Conservation (phyloP, 2,797 vertebrate species). For the Spondyliosoma cantharus region DNA sequence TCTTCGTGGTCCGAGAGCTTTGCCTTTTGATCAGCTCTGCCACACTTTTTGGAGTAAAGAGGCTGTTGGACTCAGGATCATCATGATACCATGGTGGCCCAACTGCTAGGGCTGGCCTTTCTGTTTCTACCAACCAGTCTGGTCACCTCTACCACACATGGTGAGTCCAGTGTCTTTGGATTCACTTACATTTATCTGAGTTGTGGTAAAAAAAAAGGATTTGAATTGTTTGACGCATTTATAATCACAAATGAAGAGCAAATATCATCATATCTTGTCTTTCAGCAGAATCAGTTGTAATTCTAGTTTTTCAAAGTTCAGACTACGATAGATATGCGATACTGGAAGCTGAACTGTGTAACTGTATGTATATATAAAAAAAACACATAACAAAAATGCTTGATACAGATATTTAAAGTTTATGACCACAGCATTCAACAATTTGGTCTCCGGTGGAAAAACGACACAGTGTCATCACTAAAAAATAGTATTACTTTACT, state of each 20-base stretch:
- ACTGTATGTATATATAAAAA: background rate
- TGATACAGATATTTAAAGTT: background rate
- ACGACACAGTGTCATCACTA: too few species aligned
- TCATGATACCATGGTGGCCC: slow-evolving; percentile 87
- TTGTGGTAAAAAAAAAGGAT: background rate
- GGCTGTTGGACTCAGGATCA: slow-evolving; percentile 70
- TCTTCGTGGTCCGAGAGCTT: slow-evolving; percentile 20
- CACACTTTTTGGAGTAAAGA: slow-evolving; percentile 45
- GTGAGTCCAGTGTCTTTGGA: slow-evolving; percentile 67
- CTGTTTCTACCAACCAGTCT: slow-evolving; percentile 71
- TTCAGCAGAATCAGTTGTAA: background rate
- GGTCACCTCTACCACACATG: slow-evolving; percentile 55
- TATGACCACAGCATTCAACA: background rate
- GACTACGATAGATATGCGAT: background rate
- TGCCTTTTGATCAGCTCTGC: background rate
- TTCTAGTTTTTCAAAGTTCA: background rate
- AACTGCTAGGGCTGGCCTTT: slow-evolving; percentile 77
- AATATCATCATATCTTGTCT: background rate
- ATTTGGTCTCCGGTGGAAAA: background rate
- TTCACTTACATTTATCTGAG: background rate
- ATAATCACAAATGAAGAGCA: background rate
- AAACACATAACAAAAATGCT: background rate
- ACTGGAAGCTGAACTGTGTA: background rate
- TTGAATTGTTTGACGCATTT: background rate
- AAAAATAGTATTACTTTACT: too few species aligned